Evolutionary conservation across 1,140 invertebrate species (phyloP), one percentile per base, ranked within the genome.

Genomic region (Drosophila orosa): DNA sequence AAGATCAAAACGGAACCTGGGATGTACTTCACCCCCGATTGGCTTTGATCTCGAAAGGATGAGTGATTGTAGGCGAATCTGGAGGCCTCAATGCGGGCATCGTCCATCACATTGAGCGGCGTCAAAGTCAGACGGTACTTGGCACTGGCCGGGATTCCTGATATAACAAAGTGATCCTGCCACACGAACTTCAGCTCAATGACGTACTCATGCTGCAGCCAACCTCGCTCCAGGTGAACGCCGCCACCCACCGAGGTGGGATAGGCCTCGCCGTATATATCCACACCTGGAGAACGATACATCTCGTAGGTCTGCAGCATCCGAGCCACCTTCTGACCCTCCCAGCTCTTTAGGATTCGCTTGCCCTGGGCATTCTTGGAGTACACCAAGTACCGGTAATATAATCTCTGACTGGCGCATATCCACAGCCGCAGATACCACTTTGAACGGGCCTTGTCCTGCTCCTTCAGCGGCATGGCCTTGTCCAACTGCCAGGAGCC

Each of bases 381-480:
- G 86, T 95, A 96, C 47, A 97, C 93, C 78, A 96, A 95, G 91
- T 97, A 98, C n/a, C 97, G 94, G 90, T 96, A 98, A 33, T 95
- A 93, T 10, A 97, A 92, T 55, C 95, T 94, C 69, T 91, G 91
- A 57, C 94, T 94, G 37, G 94, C 94, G 9, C 96, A 96, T 67
- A 97, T 90, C 65, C 75, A 79, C 4, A 80, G 52, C 1, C 81
- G 66, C 0, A 85, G 60, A 55, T 60, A 90, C 90, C 90, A 91
- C n/a, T 65, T 74, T 2, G 31, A 33, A 3, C 80, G 65, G 6
- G 65, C 57, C 10, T 66, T 56, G 8, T 78, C 78, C 45, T 76
- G 67, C 33, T 72, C 72, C 15, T 74, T 78, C 54, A 93, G 58
- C 0, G 91, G 79, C 12, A 92, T 22, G 29, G 89, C 91, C 57